Evolutionary conservation across 2,888 invertebrate species (phyloP), one percentile per base, ranked within the genome.

Genomic region (Platycheirus rosarum): DNA sequence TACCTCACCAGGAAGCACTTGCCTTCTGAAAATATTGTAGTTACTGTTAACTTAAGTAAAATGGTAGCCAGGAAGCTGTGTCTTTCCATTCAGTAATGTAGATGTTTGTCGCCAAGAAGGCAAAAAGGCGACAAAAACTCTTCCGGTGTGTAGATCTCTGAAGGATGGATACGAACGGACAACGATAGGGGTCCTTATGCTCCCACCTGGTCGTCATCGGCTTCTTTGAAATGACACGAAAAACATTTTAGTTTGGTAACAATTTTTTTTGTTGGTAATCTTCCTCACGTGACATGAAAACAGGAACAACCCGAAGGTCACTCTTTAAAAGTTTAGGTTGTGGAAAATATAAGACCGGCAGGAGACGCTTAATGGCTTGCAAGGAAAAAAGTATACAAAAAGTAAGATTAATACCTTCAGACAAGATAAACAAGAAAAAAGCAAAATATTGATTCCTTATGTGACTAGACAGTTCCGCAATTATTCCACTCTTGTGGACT

Each of bases 171-270:
- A 29, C 48, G 29, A 42, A 18, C 60, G 63, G 69, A 65, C 57
- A 65, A 55, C 65, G 40, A 26, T 51, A 35, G 5, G 6, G 40
- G 0, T 23, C 13, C 18, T 68, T n/a, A n/a, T n/a, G n/a, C n/a
- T n/a, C n/a, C n/a, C n/a, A n/a, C n/a, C n/a, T n/a, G n/a, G n/a
- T 42, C 14, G 9, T 42, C 18, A 2, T 14, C 46, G 20, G 35
- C 20, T 13, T 44, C 7, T 51, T 35, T 9, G 69, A 46, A 37
- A 65, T 66, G 66, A 76, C 80, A 80, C 62, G 80, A 71, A 80
- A 80, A 80, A 66, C 76, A 80, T 76, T 80, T 80, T 71, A 80
- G 76, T 53, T 80, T 55, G 62, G 70, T 76, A 80, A 80, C 71
- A 80, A 60, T 68, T 46, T 66, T 44, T 57, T 13, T 48, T 6